Evolutionary conservation across 2,797 vertebrate genomes (phyloP).

Genomic region (Helarctos malayanus): DNA sequence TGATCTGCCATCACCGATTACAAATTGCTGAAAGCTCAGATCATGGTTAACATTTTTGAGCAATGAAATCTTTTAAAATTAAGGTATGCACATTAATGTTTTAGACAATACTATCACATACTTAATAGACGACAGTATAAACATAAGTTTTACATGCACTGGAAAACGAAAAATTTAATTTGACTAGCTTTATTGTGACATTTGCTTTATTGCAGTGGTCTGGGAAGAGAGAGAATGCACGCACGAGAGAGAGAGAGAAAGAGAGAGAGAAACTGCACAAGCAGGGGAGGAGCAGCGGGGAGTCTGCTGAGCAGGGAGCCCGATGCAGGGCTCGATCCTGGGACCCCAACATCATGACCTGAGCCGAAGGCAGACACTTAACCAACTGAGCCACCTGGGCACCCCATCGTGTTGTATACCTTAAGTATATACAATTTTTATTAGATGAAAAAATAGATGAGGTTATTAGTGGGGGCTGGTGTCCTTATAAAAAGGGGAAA

Average conservation of each 20-base stretch:
- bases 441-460: not conserved
- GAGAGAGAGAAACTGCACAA: no score
- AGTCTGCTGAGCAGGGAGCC: no score
- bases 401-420: not conserved
- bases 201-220: not conserved
- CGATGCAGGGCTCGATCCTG: accelerated
- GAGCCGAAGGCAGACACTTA: no score
- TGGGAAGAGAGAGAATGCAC: not conserved
- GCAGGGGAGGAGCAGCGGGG: no score
- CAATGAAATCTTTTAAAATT: not conserved
- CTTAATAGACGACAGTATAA: not conserved
- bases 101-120: not conserved
- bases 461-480: not conserved
- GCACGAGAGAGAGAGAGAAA: no score
- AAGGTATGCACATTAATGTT: not conserved
- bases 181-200: not conserved
- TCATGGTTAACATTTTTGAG: not conserved
- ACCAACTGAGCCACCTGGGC: no score
- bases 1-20: not conserved
- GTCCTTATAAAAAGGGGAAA: not conserved
- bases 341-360: no score
- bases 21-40: not conserved
- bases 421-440: not conserved
- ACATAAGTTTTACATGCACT: not conserved
- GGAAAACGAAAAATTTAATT: not conserved